Conservation (phyloP, 2,113 vertebrate species). For the Opisthocomus hoazin region DNA sequence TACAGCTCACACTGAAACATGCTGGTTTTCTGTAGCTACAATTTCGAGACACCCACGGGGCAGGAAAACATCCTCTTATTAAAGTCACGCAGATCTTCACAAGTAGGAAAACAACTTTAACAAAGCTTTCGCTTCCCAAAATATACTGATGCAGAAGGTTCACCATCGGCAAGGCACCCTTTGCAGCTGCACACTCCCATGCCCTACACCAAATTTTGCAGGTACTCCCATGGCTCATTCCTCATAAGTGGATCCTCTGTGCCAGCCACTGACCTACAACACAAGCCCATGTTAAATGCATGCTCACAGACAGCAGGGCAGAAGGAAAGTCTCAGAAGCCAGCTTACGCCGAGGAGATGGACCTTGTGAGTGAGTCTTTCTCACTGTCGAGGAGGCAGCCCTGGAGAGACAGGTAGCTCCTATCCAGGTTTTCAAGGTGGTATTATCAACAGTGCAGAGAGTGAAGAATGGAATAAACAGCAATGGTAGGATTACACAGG, state of each 20-base stretch:
- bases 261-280: neutral
- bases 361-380: neutral
- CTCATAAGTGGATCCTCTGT: neutral
- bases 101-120: neutral
- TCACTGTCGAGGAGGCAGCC: neutral
- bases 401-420: neutral
- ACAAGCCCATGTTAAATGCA: neutral
- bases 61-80: neutral
- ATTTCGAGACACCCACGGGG: neutral
- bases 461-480: neutral
- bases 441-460: neutral
- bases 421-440: neutral
- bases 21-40: neutral
- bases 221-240: neutral
- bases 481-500: neutral
- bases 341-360: neutral
- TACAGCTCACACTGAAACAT: neutral
- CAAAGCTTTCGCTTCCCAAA: neutral
- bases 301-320: neutral
- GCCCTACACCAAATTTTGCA: neutral
- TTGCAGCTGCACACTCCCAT: neutral
- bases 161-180: neutral
- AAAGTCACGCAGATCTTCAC: neutral
- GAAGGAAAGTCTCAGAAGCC: neutral
- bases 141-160: neutral